Base-by-base conservation (phyloP, 2,888 invertebrate species). In the Orthonevra nobilis region DNA sequence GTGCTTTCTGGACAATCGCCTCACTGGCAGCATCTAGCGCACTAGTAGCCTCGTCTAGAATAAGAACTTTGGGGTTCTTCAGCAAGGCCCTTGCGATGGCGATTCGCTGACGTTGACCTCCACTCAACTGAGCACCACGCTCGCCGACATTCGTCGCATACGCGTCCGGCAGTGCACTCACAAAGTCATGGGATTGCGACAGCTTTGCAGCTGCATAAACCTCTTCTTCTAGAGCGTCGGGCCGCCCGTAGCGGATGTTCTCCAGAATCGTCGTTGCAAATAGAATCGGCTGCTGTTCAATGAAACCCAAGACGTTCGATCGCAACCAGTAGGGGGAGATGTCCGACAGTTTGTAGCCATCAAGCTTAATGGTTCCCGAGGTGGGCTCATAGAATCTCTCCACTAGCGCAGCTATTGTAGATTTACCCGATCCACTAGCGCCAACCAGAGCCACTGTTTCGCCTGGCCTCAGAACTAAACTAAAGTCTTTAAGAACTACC, bases 11-110 rank as follows among this genome's bases (percentile, higher is more conserved):
- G 0, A 98, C 97, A 20, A 95, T 91, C 84, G 95, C 92, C 89
- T 98, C 98, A 52, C 97, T 97, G 82, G 96, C 95, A 0, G 96
- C 93, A 90, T 98, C 98, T 81, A 98, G 88, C 0, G 98, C 97
- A 90, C 97, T 97, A 0, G 98, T 98, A 9, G 98, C 98, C 90
- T 98, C 98, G 87, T 98, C 98, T 68, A 98, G 88, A 85, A 97
- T 93, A 48, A 98, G 90, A 64, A 97, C 91, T 1, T 94, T 92
- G 0, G 98, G 98, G 86, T 96, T 93, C 88, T 98, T 98, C 0
- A 99, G 89, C 36, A 98, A 91, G 0, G 98, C 98, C 63, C 98
- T 90, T 0, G 98, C 98, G 79, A 99, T 98, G 0, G 98, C 98
- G 77, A 98, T 94, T 82, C 98, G 90, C 86, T 98, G 98, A 82